Evolutionary conservation across 1,140 invertebrate species (phyloP), one percentile per base, ranked within the genome.

Genomic region (Parasteatoda tepidariorum): DNA sequence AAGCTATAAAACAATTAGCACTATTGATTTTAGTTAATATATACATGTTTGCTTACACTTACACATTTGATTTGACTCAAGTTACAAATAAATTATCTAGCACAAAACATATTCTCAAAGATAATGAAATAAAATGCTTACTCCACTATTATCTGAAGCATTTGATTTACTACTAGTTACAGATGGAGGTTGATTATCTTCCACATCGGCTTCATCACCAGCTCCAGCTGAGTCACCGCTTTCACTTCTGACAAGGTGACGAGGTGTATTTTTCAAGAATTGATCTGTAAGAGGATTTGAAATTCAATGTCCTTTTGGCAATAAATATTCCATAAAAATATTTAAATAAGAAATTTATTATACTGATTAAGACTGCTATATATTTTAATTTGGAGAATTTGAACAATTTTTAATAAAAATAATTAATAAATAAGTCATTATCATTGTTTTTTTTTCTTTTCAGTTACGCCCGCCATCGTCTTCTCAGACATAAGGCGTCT

Each of bases 191-290:
- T 92, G 89, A 86, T 94, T 94, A 86, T 94, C 94, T 88, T 94
- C 93, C 70, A 94, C 92, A 87, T 94, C 93, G 4, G 85, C 85
- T 83, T 86, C 85, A 59, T 86, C 85, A 15, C 85, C 85, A 81
- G 92, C 93, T 85, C 94, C 93, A 86, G 94, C 93, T 85, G 93
- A 93, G 87, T 93, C 93, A 15, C 83, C 83, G 68, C 84, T 85
- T 13, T 85, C 76, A 30, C 84, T 85, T 2, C 62, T 38, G 30
- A 70, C 75, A 2, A 85, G 57, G 2, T 38, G 64, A 24, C 96
- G 90, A 89, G 95, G 95, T 59, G 92, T 92, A 89, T 96, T 94
- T 89, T 96, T 96, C 85, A 96, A 89, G 88, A 97, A 96, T 87
- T 96, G 94, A 88, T 96, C 95, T 86, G 95, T 89, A 89, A 95